These are phyloP conservation scores for Kryptolebias marmoratus DNA, from an alignment of 2,113 vertebrate species.

Conservation along the genomic window DNA sequence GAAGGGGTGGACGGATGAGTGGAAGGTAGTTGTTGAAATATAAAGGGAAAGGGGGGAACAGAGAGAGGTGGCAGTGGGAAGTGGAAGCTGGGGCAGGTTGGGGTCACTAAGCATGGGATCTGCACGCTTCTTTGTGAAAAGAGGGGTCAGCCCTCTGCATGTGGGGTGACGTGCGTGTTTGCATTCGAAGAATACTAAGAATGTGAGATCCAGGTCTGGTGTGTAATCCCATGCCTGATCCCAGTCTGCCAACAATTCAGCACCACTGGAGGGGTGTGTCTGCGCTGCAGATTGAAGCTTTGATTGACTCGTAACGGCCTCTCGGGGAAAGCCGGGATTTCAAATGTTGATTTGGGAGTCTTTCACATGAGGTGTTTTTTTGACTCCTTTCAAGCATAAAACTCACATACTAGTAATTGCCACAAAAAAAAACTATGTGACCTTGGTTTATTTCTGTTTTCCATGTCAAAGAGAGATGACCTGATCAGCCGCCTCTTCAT, in stretches of 20 bases:
- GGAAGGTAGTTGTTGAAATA: constrained; percentile 61
- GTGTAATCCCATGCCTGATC: constrained; percentile 70
- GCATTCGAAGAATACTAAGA: constrained; percentile 73
- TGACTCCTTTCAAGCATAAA: neutral
- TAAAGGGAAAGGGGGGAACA: constrained; percentile 32
- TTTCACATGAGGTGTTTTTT: neutral
- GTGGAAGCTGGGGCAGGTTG: constrained; percentile 68
- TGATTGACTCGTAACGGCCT: constrained; percentile 58
- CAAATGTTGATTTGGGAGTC: constrained; percentile 9
- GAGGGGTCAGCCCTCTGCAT: constrained; percentile 70
- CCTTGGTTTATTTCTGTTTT: constrained; percentile 37
- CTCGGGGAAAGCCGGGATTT: constrained; percentile 6
- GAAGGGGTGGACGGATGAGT: constrained; percentile 37
- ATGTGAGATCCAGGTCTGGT: constrained; percentile 69
- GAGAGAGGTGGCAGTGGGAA: constrained; percentile 66
- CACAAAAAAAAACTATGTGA: neutral
- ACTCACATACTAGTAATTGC: neutral
- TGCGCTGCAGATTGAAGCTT: constrained; percentile 28
- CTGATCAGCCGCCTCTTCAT: constrained; percentile 37
- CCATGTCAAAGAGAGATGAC: constrained; percentile 42
- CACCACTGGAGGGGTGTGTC: constrained; percentile 45
- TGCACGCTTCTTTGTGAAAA: constrained; percentile 77
- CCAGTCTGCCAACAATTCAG: constrained; percentile 51
- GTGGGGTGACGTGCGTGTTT: constrained; percentile 62
- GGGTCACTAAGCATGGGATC: constrained; percentile 78